Percentiles rank a stretch among this genome's conserved stretches.
These are phyloP conservation scores for Poecilia picta DNA, from an alignment of 2,797 vertebrate genomes.

Conservation along the genomic window DNA sequence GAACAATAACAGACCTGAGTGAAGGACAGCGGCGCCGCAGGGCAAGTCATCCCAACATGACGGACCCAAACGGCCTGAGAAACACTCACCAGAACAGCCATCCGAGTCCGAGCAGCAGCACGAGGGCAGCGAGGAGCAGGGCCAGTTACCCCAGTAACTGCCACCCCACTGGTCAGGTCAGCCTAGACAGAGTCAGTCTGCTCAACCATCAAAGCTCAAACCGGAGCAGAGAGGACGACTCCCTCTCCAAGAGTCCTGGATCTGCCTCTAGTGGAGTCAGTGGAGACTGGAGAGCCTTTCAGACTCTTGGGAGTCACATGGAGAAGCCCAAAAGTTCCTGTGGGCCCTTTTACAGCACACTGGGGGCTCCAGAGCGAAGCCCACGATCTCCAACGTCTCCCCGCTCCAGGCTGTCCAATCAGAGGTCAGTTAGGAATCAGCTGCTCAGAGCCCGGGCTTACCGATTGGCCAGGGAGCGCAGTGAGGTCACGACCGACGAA, in stretches of 20 bases:
- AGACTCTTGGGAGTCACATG: constrained; percentile 59
- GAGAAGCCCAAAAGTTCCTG: constrained; percentile 34
- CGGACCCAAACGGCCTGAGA: constrained; percentile 19
- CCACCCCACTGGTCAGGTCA: constrained; percentile 44
- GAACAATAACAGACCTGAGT: constrained; percentile 67
- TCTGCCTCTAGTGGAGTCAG: constrained; percentile 57
- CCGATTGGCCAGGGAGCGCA: constrained; percentile 65
- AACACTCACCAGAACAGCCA: constrained; percentile 23
- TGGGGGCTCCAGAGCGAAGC: constrained; percentile 43
- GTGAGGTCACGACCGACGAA: constrained; percentile 73
- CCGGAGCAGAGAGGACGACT: constrained; percentile 60
- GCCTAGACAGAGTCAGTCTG: constrained; percentile 47
- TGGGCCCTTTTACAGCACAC: constrained; percentile 62
- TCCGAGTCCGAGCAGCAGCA: constrained; percentile 8
- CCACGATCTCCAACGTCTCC: constrained; percentile 61
- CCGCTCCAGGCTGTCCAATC: constrained; percentile 67
- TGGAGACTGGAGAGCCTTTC: constrained; percentile 62
- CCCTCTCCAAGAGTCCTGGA: constrained; percentile 61
- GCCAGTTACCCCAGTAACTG: constrained; percentile 70
- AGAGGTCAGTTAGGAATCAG: constrained; percentile 70
- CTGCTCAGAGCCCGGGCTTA: constrained; percentile 74
- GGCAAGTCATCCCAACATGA: constrained; percentile 73
- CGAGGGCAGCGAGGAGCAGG: constrained; percentile 53
- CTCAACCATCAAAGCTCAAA: constrained; percentile 34
- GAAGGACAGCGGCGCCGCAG: constrained; percentile 58